Evolutionary conservation across 2,797 vertebrate species (phyloP), one percentile per base, ranked within the genome.

Genomic region (Silurus aristotelis): DNA sequence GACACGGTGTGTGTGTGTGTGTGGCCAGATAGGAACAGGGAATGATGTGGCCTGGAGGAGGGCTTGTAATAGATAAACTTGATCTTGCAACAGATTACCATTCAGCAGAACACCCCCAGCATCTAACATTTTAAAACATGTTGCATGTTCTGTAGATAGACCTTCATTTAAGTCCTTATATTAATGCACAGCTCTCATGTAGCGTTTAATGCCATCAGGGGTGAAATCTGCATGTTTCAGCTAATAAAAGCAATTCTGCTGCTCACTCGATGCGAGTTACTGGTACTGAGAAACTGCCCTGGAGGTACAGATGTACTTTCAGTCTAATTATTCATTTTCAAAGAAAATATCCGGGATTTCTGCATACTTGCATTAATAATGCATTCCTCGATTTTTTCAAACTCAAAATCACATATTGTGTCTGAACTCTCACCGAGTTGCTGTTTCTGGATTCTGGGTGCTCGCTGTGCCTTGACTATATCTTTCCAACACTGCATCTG

Each of bases 271-370:
- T 82, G 22, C 48, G 58, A 82, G 81, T 83, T 86, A 71, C 85
- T 83, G 80, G 78, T 83, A 52, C 64, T 52, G 55, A 86, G 80
- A 86, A 83, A 38, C 25, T 14, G 48, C 73, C 85, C 82, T 1
- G 66, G 68, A 80, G 85, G 82, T 73, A 66, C 82, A 83, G 60
- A 27, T 27, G 19, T 80, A 73, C 85, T 84, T 58, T 52, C 38
- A 75, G 31, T 64, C 56, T 87, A 83, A 80, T 87, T 67, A 84
- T 60, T 84, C 27, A 67, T 67, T 84, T 87, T 80, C 48, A 87
- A 60, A 58, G 67, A 66, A 78, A 80, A 73, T 58, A 76, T 60
- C 75, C 67, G 43, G 71, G 70, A 55, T 67, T 75, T 67, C 22
- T 72, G 56, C 73, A 72, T 66, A 46, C 58, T 46, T 83, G 82